Conservation (phyloP, 2,797 vertebrate species). For the Danio aesculapii region DNA sequence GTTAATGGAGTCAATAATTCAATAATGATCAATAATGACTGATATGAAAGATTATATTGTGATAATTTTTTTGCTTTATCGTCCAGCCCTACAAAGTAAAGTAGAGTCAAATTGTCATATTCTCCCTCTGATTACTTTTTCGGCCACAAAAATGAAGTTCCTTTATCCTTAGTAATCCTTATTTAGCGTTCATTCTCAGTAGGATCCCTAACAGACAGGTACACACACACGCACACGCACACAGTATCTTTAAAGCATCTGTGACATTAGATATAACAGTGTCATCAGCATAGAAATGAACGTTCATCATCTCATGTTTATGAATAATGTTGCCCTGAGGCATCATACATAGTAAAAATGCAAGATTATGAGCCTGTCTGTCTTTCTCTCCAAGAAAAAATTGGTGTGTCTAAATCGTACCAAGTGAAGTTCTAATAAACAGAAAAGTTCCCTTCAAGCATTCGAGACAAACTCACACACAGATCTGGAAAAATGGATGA, state of each 20-base stretch:
- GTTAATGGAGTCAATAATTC: no score
- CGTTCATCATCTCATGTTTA: background rate
- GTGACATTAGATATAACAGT: background rate
- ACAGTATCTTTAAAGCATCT: background rate
- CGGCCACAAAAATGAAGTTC: no score
- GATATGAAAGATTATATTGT: no score
- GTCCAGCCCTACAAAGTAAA: no score
- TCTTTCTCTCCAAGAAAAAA: no score
- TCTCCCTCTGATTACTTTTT: no score
- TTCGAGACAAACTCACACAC: background rate
- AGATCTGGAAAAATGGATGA: slow-evolving; percentile 3
- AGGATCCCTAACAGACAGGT: background rate
- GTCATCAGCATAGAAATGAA: background rate
- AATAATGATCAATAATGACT: no score
- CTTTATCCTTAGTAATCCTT: no score
- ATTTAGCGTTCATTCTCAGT: no score
- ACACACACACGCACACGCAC: background rate
- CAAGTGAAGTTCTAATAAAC: background rate
- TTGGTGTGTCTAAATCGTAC: background rate
- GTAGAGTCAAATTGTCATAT: no score
- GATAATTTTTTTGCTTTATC: no score
- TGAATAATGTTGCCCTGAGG: background rate
- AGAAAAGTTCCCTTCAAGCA: background rate
- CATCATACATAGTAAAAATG: background rate
- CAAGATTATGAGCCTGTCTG: background rate